Conservation (phyloP, 2,888 invertebrate genomes). For the Himalopsyche japonica region DNA sequence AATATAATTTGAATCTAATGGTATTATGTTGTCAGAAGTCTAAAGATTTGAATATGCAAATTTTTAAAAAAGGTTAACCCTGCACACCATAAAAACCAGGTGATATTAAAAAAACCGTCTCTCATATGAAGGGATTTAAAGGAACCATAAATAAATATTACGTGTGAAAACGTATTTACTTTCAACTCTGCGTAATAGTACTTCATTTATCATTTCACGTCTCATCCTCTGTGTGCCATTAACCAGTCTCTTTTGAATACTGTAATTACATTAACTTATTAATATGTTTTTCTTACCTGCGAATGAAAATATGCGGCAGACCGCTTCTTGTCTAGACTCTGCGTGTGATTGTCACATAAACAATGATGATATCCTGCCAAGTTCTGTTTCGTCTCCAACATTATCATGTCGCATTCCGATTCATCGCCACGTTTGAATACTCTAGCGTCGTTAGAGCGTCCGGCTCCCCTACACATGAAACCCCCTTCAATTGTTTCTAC, state of each 20-base stretch:
- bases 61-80: neutral
- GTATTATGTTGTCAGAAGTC: neutral
- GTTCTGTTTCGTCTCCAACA: conserved; percentile 46
- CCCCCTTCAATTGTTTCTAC: conserved; percentile 46
- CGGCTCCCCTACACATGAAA: conserved; percentile 49
- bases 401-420: conserved; percentile 51
- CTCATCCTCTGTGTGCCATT: neutral
- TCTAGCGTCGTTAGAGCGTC: conserved; percentile 14
- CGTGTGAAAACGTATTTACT: neutral
- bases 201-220: neutral
- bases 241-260: neutral
- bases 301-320: conserved; percentile 56
- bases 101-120: neutral
- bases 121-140: neutral
- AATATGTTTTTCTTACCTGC: conserved; percentile 48
- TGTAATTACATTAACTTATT: neutral
- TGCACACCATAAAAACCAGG: neutral
- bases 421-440: conserved; percentile 43
- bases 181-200: neutral
- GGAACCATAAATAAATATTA: neutral
- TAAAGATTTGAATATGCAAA: neutral
- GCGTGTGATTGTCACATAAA: conserved; percentile 41
- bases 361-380: conserved; percentile 38
- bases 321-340: conserved; percentile 49
- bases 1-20: too few species aligned